Evolutionary conservation across 2,888 invertebrate genomes (phyloP).

Genomic region (Argynnis bischoffii): DNA sequence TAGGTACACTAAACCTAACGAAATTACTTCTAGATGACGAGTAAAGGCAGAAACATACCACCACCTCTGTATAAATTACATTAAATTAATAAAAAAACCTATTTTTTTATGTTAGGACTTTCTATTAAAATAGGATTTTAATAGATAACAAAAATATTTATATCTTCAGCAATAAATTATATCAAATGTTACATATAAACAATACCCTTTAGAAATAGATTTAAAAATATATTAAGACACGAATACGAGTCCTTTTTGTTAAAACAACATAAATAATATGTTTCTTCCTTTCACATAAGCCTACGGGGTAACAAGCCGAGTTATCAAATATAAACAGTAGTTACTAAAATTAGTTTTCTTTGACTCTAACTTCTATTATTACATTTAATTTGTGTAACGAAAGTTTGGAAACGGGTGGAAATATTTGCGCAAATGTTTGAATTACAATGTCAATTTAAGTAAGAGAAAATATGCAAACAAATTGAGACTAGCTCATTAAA

Average conservation of each 20-base stretch:
- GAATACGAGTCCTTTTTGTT: not conserved
- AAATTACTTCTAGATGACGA: constrained; percentile 13
- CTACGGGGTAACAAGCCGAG: constrained; percentile 9
- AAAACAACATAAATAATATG: constrained; percentile 2
- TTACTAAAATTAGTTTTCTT: constrained; percentile 3
- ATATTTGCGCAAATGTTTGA: constrained; percentile 13
- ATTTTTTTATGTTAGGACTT: not conserved
- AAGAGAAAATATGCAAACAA: constrained; percentile 33
- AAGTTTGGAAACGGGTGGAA: constrained; percentile 6
- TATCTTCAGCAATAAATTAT: no score
- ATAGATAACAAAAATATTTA: no score
- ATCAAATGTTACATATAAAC: no score
- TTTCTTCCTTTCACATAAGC: constrained; percentile 12
- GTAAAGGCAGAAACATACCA: constrained; percentile 22
- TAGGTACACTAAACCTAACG: constrained; percentile 38
- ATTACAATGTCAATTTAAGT: not conserved
- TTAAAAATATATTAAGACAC: not conserved
- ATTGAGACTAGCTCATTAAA: constrained; percentile 52
- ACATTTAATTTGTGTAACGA: constrained; percentile 15
- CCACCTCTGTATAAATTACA: not conserved
- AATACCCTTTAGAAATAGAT: no score
- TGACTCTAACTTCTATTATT: constrained; percentile 2
- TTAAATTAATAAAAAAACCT: not conserved
- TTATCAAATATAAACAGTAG: constrained; percentile 4
- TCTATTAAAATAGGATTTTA: no score